These are phyloP conservation scores for Psittacula echo DNA, from an alignment of 2,797 vertebrate genomes.

Conservation along the genomic window DNA sequence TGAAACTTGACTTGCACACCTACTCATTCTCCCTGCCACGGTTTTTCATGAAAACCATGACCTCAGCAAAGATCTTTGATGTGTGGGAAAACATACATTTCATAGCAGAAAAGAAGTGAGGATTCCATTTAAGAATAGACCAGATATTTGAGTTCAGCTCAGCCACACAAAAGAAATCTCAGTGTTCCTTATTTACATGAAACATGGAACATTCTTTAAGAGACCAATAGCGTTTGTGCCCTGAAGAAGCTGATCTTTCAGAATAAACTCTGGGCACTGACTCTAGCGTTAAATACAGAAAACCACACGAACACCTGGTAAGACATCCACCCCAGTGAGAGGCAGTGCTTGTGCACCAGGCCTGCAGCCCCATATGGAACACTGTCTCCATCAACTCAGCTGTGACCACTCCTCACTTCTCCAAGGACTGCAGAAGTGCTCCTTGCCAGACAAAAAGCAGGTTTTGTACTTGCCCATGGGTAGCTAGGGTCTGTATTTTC, in stretches of 20 bases:
- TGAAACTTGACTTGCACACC: background rate
- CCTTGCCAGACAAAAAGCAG: background rate
- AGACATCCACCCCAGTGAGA: background rate
- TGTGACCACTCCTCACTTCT: background rate
- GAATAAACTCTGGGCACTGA: background rate
- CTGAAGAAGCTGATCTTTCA: background rate
- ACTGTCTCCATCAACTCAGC: background rate
- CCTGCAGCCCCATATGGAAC: background rate
- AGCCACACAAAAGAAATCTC: background rate
- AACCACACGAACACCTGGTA: background rate
- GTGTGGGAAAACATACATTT: background rate
- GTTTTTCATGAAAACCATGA: background rate
- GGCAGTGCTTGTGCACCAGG: background rate
- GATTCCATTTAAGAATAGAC: background rate
- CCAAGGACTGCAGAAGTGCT: background rate
- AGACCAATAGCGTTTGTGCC: background rate
- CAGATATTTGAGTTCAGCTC: background rate
- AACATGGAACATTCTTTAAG: background rate
- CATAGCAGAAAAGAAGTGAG: background rate
- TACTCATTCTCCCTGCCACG: background rate
- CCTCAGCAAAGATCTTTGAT: background rate
- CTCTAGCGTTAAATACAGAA: background rate
- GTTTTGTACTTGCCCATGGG: background rate
- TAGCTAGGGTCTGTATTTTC: background rate
- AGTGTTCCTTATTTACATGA: background rate